Evolutionary conservation across 2,113 vertebrate genomes (phyloP).

Genomic region (Suricata suricatta): DNA sequence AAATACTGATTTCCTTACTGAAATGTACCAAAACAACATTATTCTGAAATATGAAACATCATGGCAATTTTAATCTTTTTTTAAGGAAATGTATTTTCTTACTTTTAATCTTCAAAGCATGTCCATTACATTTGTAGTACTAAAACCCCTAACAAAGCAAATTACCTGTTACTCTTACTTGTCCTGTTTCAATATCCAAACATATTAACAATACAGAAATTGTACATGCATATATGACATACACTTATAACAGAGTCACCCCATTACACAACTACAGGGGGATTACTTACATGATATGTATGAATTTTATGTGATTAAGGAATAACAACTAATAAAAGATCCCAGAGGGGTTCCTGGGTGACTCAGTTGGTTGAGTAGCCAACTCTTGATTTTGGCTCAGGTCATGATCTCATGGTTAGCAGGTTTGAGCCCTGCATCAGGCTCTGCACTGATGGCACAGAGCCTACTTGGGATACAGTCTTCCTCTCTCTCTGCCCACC

Average conservation of each 20-base stretch:
- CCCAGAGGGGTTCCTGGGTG: neutral
- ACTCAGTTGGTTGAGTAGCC: no score
- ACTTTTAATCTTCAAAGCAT: conserved; percentile 17
- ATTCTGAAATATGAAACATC: neutral
- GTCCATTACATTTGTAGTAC: neutral
- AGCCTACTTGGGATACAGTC: no score
- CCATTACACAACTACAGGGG: neutral
- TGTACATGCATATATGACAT: neutral
- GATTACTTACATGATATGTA: neutral
- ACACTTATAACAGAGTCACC: neutral
- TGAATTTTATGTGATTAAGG: neutral
- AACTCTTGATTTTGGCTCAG: no score
- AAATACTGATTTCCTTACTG: neutral
- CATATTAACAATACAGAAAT: neutral
- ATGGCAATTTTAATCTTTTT: neutral
- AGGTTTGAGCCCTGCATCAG: no score
- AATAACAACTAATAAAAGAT: neutral
- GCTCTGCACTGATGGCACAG: no score
- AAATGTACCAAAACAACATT: neutral
- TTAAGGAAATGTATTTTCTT: neutral
- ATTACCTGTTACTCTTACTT: neutral
- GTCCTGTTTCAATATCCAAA: neutral
- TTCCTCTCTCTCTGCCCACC: no score
- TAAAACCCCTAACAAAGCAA: neutral
- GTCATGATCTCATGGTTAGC: no score